Evolutionary conservation across 1,140 invertebrate genomes (phyloP).

Genomic region (Mactra quadrangularis): DNA sequence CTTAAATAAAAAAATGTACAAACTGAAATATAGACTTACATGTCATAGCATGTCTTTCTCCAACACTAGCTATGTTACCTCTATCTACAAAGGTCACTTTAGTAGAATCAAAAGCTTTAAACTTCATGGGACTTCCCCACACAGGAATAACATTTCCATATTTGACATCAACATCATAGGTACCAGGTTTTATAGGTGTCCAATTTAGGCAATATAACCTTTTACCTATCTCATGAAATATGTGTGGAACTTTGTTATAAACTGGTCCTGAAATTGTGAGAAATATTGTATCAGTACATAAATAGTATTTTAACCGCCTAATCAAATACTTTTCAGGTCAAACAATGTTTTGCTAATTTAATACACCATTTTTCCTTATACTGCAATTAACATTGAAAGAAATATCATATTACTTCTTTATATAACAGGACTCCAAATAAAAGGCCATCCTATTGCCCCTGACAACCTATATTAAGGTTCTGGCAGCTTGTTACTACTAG

Average conservation of each 20-base stretch:
- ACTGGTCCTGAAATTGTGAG: slow-evolving; percentile 74
- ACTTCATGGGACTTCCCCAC: slow-evolving; percentile 95
- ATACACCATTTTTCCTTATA: too few species aligned
- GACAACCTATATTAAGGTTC: too few species aligned
- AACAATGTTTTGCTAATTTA: too few species aligned
- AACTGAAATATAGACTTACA: slow-evolving; percentile 57
- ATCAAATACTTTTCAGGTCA: too few species aligned
- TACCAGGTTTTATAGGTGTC: slow-evolving; percentile 62
- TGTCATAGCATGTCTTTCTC: slow-evolving; percentile 53
- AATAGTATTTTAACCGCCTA: too few species aligned
- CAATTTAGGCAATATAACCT: slow-evolving; percentile 68
- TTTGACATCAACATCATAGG: slow-evolving; percentile 90
- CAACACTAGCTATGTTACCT: slow-evolving; percentile 34
- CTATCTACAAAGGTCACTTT: slow-evolving; percentile 96
- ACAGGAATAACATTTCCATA: slow-evolving; percentile 91
- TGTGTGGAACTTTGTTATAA: slow-evolving; percentile 61
- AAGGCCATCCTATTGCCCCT: too few species aligned
- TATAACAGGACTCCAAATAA: too few species aligned
- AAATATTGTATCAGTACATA: too few species aligned
- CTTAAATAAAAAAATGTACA: too few species aligned
- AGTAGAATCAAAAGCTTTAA: slow-evolving; percentile 95
- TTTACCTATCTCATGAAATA: slow-evolving; percentile 64
- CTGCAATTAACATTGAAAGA: too few species aligned
- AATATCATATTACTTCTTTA: too few species aligned
- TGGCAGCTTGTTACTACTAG: too few species aligned